A percentile compares a stretch with the other conserved stretches of the same genome.
Evolutionary conservation across 2,797 vertebrate genomes (phyloP).

Genomic region (Arctocebus calabarensis): DNA sequence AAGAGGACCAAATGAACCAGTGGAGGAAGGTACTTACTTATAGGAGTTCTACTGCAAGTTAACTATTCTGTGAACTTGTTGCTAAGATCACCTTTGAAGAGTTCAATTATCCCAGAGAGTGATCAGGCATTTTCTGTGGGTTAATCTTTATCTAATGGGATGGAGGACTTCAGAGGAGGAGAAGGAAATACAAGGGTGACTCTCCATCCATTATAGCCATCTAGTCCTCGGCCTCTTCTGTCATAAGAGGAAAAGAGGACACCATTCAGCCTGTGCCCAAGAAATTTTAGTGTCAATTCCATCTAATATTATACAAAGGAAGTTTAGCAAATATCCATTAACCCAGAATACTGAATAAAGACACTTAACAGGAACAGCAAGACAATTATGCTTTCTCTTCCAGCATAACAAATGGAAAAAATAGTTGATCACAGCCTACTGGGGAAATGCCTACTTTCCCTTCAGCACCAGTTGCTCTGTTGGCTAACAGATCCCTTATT

Average conservation of each 20-base stretch:
- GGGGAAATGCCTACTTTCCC: background rate
- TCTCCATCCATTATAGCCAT: background rate
- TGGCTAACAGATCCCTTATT: background rate
- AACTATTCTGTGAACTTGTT: background rate
- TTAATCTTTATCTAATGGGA: background rate
- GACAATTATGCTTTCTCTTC: background rate
- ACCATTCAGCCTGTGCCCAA: background rate
- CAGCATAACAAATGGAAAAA: background rate
- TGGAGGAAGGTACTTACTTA: background rate
- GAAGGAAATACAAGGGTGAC: background rate
- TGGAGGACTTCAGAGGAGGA: background rate
- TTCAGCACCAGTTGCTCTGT: background rate
- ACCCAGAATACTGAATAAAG: background rate
- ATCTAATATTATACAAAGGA: background rate
- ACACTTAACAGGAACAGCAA: background rate
- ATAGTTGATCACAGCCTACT: background rate
- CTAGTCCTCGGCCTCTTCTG: background rate
- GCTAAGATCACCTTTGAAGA: background rate
- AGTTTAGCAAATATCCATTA: background rate
- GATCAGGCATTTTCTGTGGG: background rate
- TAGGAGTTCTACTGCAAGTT: background rate
- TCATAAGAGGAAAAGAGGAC: background rate
- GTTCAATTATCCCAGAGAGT: background rate
- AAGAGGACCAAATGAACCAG: background rate
- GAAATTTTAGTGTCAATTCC: background rate